Percentiles rank a stretch among this genome's conserved stretches.
Conservation (phyloP, 1,140 invertebrate genomes). For the Phortica variegata region DNA sequence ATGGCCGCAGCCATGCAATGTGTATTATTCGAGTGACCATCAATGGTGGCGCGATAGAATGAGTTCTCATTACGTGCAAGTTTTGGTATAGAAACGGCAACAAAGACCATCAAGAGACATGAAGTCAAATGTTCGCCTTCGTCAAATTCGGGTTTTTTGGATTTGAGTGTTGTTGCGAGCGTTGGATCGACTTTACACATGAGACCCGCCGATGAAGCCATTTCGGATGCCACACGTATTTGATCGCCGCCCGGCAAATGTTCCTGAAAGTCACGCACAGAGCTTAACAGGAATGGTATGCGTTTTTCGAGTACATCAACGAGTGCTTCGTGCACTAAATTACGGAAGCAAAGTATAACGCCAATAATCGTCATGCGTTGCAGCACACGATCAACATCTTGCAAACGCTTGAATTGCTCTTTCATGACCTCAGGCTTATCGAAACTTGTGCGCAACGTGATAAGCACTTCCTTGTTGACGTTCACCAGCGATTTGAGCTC, state of each 20-base stretch:
- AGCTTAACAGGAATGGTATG: slow-evolving; percentile 95
- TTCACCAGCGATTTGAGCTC: slow-evolving; percentile 94
- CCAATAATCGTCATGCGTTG: slow-evolving; percentile 98
- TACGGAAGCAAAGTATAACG: slow-evolving; percentile 93
- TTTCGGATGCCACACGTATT: slow-evolving; percentile 91
- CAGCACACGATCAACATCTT: slow-evolving; percentile 89
- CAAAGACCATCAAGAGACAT: slow-evolving; percentile 97
- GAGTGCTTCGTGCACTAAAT: slow-evolving; percentile 89
- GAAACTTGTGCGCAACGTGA: slow-evolving; percentile 90
- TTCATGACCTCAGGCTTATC: slow-evolving; percentile 98
- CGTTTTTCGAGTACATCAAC: slow-evolving; percentile 91
- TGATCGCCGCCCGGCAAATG: slow-evolving; percentile 88
- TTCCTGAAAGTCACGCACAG: slow-evolving; percentile 92
- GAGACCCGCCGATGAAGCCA: slow-evolving; percentile 94
- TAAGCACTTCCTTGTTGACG: slow-evolving; percentile 88
- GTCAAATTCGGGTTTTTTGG: slow-evolving; percentile 82
- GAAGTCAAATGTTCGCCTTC: slow-evolving; percentile 91
- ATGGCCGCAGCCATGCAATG: slow-evolving; percentile 96
- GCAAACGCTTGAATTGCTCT: slow-evolving; percentile 88
- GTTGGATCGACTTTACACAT: slow-evolving; percentile 93
- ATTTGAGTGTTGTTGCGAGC: slow-evolving; percentile 81
- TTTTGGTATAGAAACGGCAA: slow-evolving; percentile 96
- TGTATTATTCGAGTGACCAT: slow-evolving; percentile 96
- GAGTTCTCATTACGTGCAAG: slow-evolving; percentile 88
- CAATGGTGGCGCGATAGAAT: slow-evolving; percentile 86